Evolutionary conservation across 2,113 vertebrate genomes (phyloP), one percentile per base, ranked within the genome.

Genomic region (Arothron firmamentum): DNA sequence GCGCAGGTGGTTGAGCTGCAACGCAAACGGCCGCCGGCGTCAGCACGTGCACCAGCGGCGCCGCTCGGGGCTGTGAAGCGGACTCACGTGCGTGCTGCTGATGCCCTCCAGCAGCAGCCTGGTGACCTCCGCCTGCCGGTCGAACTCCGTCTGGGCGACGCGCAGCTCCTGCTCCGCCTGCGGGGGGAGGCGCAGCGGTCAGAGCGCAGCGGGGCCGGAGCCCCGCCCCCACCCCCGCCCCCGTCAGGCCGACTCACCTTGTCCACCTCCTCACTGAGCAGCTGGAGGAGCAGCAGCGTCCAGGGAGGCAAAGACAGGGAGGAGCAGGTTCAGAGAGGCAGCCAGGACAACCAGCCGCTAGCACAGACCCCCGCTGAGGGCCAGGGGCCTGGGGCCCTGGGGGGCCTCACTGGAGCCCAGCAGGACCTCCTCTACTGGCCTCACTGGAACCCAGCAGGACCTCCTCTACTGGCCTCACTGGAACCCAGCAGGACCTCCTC

Each of bases 211-310:
- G 6, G 1, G 3, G 4, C 6, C 2, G 15, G 45, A n/a, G 15
- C 43, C 13, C 2, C 7, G 43, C 13, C 21, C 25, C 18, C n/a
- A 14, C 28, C 3, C 28, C 6, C 77, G n/a, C n/a, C n/a, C n/a
- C n/a, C n/a, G n/a, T n/a, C n/a, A n/a, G n/a, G n/a, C n/a, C n/a
- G n/a, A 92, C 96, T 98, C 87, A 98, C 96, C 88, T 97, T 98
- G 86, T 96, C 94, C 84, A 95, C 94, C 82, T 98, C 96, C 80
- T 98, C 96, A 69, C 88, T 96, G 92, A 96, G 95, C 60, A 98
- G 94, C 96, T 98, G 92, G 47, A 51, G 19, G 88, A 18, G 81
- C 87, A 90, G 88, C 85, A 85, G 67, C 81, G 85, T 77, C 83
- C 4, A 52, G 1, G 86, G 77, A 89, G 86, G 81, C 48, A 49